Base-by-base conservation (phyloP, 2,113 vertebrate genomes). In the Dryoscopus gambensis region DNA sequence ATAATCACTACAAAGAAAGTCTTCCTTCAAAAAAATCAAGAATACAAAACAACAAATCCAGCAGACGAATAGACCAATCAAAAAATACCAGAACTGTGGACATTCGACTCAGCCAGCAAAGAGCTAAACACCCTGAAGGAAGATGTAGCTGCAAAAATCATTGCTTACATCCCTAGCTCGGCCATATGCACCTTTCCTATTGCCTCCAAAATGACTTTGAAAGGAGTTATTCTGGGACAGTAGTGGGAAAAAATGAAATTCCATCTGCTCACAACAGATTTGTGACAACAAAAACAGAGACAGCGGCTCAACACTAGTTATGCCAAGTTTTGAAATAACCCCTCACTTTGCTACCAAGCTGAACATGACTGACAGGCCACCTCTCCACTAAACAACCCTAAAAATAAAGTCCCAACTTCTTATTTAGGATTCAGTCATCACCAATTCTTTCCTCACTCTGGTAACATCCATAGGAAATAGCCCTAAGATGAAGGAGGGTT, bases 251-350 rank as follows among this genome's bases (percentile, higher is more conserved):
- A 73, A 84, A 60, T 11, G 12, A 21, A 92, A 92, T 81, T 91
- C 95, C 95, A 95, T 96, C 95, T 96, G 95, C 76, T 96, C 47
- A 4, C 75, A 77, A 69, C 82, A 88, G 76, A 93, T 90, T 52
- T 67, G 25, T 55, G 87, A 57, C 82, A 78, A 80, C 68, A 89
- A 65, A 76, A 80, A 57, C 79, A 92, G 82, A 81, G 73, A 25
- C 8, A 6, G 70, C 16, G 60, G 62, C 67, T 88, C 74, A 77
- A 70, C 16, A 6, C 7, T 7, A n/a, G 40, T 87, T 68, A 33
- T 3, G 78, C 18, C 24, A 56, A 69, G 67, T n/a, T 75, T 84
- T 13, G 59, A 97, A 85, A 76, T 73, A 87, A 79, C 37, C 50
- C 56, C 40, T 78, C n/a, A 5, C 70, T 76, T 64, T 2, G 7